Evolutionary conservation across 2,797 vertebrate species (phyloP).

Genomic region (Scyliorhinus canicula): DNA sequence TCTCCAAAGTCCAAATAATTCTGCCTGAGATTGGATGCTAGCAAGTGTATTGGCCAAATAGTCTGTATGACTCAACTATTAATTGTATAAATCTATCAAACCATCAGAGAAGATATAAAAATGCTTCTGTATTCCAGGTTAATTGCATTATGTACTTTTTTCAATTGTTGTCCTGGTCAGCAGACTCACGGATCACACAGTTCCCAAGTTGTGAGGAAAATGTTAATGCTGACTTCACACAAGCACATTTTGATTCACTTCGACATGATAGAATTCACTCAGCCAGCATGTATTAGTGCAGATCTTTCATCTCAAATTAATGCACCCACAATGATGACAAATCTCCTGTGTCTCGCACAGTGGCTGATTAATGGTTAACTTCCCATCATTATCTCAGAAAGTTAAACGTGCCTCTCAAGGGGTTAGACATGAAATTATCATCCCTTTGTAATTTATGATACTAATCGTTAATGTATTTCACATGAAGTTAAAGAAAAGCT

Average conservation of each 20-base stretch:
- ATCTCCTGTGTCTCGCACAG: conserved; percentile 1
- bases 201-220: conserved; percentile 1
- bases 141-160: conserved; percentile 11
- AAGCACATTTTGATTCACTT: conserved; percentile 5
- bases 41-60: no score
- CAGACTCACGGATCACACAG: neutral
- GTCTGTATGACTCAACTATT: no score
- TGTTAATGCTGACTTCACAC: conserved; percentile 20
- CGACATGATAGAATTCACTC: conserved; percentile 14
- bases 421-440: conserved; percentile 6
- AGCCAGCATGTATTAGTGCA: conserved; percentile 26
- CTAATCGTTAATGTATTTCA: neutral
- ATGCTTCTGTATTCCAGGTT: neutral
- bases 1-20: no score
- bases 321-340: conserved; percentile 34
- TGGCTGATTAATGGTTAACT: conserved; percentile 22
- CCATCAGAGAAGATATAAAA: conserved; percentile 4
- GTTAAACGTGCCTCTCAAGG: conserved; percentile 21
- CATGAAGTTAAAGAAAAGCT: conserved; percentile 22
- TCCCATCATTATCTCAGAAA: conserved; percentile 35
- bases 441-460: neutral
- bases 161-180: neutral
- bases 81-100: conserved; percentile 13
- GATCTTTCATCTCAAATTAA: conserved; percentile 21
- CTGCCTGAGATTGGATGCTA: no score